Percentiles rank a stretch among this genome's conserved stretches.
phyloP scores from a whole-genome alignment of 2,888 invertebrate species.

The Drosophila setosimentum region DNA sequence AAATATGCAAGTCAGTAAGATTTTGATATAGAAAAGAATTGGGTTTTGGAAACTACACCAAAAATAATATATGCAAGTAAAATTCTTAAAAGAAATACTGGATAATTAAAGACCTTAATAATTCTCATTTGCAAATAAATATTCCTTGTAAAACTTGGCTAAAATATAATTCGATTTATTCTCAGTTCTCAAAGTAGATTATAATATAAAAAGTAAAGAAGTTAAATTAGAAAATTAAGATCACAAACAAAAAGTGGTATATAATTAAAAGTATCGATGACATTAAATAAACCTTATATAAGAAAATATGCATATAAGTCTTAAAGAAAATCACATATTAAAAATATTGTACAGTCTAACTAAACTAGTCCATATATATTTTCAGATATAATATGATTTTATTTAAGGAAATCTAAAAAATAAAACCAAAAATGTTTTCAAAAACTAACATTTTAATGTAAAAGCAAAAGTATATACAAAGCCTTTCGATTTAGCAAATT shows the following conservation, averaged over 20 bases:
- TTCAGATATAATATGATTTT: neutral
- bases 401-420: neutral
- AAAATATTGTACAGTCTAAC: neutral
- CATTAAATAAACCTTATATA: neutral
- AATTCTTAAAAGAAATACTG: neutral
- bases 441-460: neutral
- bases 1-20: neutral
- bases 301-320: neutral
- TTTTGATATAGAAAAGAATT: too few relatives aligned
- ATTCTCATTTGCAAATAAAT: neutral
- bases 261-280: neutral
- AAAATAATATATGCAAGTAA: neutral
- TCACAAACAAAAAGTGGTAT: too few relatives aligned
- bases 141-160: neutral
- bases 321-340: neutral
- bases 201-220: neutral
- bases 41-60: neutral
- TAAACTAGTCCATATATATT: neutral
- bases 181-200: neutral
- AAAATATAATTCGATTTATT: neutral
- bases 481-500: conserved; percentile 15
- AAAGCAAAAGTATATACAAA: neutral
- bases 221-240: neutral
- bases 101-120: neutral
- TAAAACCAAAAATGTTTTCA: neutral